Conservation (phyloP, 2,113 vertebrate genomes). For the Sinocyclocheilus anophthalmus region DNA sequence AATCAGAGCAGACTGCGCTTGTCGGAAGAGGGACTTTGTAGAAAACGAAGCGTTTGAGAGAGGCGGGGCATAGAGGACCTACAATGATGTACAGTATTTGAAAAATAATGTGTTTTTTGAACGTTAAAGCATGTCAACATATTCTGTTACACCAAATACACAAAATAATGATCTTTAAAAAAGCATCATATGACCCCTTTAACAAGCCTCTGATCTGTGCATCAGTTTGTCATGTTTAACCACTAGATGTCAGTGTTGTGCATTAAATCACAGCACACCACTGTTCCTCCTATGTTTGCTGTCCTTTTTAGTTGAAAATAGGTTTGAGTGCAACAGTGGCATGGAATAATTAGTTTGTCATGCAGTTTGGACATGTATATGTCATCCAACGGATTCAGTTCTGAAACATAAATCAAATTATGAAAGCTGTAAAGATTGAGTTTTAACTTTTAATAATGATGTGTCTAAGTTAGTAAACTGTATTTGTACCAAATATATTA, state of each 20-base stretch:
- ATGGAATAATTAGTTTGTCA: background rate
- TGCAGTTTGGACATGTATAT: background rate
- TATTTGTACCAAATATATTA: background rate
- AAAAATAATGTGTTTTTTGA: too few relatives aligned
- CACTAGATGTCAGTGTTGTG: constrained; percentile 26
- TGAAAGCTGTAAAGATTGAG: background rate
- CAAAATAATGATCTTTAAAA: too few relatives aligned
- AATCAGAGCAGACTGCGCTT: too few relatives aligned
- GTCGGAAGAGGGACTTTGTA: too few relatives aligned
- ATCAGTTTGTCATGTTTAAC: background rate
- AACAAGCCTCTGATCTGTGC: background rate
- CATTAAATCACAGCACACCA: background rate
- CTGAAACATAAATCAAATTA: background rate
- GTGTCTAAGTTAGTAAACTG: background rate
- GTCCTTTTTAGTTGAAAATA: background rate
- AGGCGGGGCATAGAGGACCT: too few relatives aligned
- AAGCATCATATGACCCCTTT: too few relatives aligned
- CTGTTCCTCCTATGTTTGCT: background rate
- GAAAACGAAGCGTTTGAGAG: too few relatives aligned
- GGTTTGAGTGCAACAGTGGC: background rate
- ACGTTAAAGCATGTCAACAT: too few relatives aligned
- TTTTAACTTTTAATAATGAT: background rate
- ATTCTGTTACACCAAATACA: too few relatives aligned
- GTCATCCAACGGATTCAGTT: background rate
- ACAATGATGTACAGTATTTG: too few relatives aligned